Evolutionary conservation across 1,140 invertebrate genomes (phyloP).

Genomic region (Pseudomyrmex concolor): DNA sequence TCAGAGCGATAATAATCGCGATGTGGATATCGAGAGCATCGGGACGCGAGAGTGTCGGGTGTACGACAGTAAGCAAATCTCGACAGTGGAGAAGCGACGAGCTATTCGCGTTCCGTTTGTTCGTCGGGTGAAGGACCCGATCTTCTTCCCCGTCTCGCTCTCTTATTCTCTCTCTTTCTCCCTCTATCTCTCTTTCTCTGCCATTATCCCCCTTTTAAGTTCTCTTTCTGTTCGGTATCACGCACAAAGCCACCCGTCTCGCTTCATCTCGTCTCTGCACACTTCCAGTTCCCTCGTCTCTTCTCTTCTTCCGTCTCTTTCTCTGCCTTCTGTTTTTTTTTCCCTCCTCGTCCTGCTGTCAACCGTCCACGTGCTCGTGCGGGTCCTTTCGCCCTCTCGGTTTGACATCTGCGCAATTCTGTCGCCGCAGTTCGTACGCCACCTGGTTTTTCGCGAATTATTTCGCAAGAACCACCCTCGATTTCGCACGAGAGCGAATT

Average conservation of each 20-base stretch:
- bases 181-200: neutral
- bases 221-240: neutral
- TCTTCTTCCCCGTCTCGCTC: constrained; percentile 66
- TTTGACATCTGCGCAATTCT: constrained; percentile 60
- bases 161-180: constrained; percentile 48
- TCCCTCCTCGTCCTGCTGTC: constrained; percentile 24
- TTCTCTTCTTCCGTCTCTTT: constrained; percentile 18
- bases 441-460: constrained; percentile 55
- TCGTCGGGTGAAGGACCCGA: constrained; percentile 76
- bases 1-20: constrained; percentile 66
- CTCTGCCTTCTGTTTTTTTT: neutral
- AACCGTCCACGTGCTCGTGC: constrained; percentile 42
- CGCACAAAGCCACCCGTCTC: constrained; percentile 60
- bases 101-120: constrained; percentile 66
- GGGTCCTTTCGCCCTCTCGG: constrained; percentile 21
- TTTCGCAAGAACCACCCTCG: constrained; percentile 52
- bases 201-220: neutral
- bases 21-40: constrained; percentile 46
- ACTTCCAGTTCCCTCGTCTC: neutral
- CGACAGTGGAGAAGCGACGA: constrained; percentile 42
- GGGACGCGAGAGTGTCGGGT: constrained; percentile 44
- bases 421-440: constrained; percentile 55
- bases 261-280: constrained; percentile 14
- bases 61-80: constrained; percentile 59
- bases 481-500: constrained; percentile 61